phyloP scores from a whole-genome alignment of 2,888 invertebrate genomes.

The Diarsia rubi region DNA sequence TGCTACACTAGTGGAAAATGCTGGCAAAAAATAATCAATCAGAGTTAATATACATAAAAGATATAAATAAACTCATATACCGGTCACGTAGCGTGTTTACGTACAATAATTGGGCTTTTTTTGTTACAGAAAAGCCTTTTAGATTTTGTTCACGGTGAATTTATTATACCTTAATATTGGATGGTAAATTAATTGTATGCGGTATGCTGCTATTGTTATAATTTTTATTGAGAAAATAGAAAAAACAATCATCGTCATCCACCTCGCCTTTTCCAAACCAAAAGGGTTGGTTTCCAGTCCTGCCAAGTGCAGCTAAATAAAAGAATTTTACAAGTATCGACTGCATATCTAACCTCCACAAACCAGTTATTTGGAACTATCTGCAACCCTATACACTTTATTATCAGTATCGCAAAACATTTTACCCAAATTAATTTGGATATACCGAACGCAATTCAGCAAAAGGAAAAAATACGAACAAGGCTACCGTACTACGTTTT shows the following conservation, averaged over 20 bases:
- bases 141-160: conserved; percentile 12
- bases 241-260: neutral
- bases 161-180: neutral
- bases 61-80: neutral
- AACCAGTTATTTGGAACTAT: neutral
- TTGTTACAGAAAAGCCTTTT: conserved; percentile 9
- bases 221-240: neutral
- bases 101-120: conserved; percentile 15
- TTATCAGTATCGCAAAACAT: conserved; percentile 9
- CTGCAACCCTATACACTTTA: neutral
- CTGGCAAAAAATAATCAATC: conserved; percentile 44
- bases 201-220: neutral
- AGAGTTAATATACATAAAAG: conserved; percentile 16
- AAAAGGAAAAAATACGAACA: conserved; percentile 34
- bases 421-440: conserved; percentile 13
- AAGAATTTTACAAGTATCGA: neutral
- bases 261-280: neutral
- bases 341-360: neutral
- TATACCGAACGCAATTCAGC: conserved; percentile 20
- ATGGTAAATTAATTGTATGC: neutral
- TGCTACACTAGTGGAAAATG: conserved; percentile 2
- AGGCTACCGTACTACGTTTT: conserved; percentile 23
- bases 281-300: neutral
- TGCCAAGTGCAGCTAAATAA: neutral
- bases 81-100: conserved; percentile 12